Evolutionary conservation across 1,140 invertebrate species (phyloP), one percentile per base, ranked within the genome.

Genomic region (Drosophila parvula): DNA sequence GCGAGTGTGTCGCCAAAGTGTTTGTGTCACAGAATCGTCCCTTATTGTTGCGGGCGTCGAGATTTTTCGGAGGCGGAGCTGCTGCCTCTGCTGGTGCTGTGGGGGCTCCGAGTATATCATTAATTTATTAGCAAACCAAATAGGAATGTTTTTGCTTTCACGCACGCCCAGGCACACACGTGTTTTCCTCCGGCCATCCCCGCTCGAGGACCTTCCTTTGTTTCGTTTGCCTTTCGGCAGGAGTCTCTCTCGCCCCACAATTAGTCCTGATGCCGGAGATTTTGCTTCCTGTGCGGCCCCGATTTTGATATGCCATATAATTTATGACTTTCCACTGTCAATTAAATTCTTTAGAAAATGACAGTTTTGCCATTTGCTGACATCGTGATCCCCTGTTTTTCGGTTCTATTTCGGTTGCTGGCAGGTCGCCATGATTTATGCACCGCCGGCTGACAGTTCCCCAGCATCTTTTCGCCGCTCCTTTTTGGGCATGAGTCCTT

Each of bases 51-150:
- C 10, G 60, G 48, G 50, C 62, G 71, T 83, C 70, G 64, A 89
- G 85, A 84, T 79, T 79, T 79, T 79, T 58, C 11, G 48, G n/a
- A 18, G 74, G 53, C 55, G 22, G 27, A 41, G 16, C 55, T 16
- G 12, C 32, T 36, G 32, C 50, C 22, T 32, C 40, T 18, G n/a
- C 32, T 22, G 16, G 3, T 43, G 48, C 48, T 34, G 16, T 36
- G 32, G 32, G 50, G 16, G 36, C 44, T 58, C 30, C 59, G 60
- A 84, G 78, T 70, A 71, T 83, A 89, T 89, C 84, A 89, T 90
- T 89, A 89, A 89, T 89, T 89, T 89, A 89, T 89, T 89, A 84
- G 85, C 80, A 84, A 89, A 70, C 69, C 85, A 89, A 89, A 89
- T 89, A 83, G 78, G 80, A 79, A 89, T 74, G 69, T 62, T 77